Percentiles rank a stretch among this genome's conserved stretches.
These are phyloP conservation scores for Corydoras maculifer DNA, from an alignment of 2,113 vertebrate genomes.

Conservation along the genomic window DNA sequence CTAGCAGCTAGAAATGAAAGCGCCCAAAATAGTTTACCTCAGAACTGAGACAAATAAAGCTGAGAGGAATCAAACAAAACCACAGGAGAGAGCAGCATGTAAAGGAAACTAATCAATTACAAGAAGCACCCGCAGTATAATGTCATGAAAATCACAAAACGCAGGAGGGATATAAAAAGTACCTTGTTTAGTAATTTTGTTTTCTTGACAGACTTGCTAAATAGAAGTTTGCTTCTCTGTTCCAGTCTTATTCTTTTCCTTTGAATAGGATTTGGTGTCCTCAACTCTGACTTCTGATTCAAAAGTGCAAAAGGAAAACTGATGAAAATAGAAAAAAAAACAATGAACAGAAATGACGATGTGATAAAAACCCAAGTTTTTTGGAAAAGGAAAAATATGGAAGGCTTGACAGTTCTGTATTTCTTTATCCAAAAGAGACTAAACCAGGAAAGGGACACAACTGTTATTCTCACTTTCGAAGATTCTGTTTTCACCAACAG, in stretches of 20 bases:
- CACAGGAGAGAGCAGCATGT: background rate
- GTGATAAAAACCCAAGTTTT: constrained; percentile 47
- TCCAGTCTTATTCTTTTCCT: constrained; percentile 32
- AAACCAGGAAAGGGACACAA: constrained; percentile 60
- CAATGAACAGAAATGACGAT: constrained; percentile 12
- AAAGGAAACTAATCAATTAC: constrained; percentile 2
- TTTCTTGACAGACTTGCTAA: constrained; percentile 35
- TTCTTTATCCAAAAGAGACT: constrained; percentile 59
- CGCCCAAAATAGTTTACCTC: constrained; percentile 6
- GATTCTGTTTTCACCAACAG: constrained; percentile 62
- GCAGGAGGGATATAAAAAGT: constrained; percentile 36
- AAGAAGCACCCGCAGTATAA: background rate
- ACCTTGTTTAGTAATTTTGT: constrained; percentile 53
- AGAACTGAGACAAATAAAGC: constrained; percentile 16
- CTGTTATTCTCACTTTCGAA: constrained; percentile 69
- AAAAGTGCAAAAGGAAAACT: constrained; percentile 13
- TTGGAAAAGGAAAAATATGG: constrained; percentile 50
- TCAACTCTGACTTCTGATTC: constrained; percentile 52
- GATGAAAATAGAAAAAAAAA: constrained; percentile 12
- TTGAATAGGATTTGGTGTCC: constrained; percentile 30
- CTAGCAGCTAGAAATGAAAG: constrained; percentile 18
- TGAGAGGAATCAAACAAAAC: background rate
- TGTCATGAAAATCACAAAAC: background rate
- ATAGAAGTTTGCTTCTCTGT: constrained; percentile 43
- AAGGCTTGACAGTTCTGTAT: constrained; percentile 49